These are phyloP conservation scores for Calonectris borealis DNA, from an alignment of 2,113 vertebrate genomes.

Conservation along the genomic window DNA sequence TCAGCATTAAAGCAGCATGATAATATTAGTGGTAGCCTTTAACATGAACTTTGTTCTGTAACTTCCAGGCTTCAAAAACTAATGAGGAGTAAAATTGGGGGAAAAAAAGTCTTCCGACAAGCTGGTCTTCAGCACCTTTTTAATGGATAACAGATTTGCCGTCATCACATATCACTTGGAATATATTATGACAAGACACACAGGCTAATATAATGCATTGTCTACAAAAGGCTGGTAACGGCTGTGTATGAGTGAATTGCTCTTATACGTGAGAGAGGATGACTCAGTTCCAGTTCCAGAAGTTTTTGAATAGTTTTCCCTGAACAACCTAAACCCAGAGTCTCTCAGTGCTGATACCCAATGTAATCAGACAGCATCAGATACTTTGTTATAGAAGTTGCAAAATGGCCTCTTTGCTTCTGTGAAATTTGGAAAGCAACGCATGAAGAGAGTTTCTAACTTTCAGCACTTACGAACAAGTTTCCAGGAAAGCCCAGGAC, in stretches of 20 bases:
- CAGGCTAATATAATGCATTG: background rate
- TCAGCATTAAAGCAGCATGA: slow-evolving; percentile 22
- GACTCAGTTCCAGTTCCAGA: background rate
- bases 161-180: slow-evolving; percentile 24
- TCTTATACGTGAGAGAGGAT: background rate
- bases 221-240: background rate
- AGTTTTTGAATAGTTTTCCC: background rate
- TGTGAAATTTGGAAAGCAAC: background rate
- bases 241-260: background rate
- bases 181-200: slow-evolving; percentile 36
- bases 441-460: background rate
- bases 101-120: background rate
- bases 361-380: background rate
- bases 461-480: background rate
- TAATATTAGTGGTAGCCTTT: slow-evolving; percentile 36
- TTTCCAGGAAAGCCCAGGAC: background rate
- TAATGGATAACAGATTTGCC: slow-evolving; percentile 57
- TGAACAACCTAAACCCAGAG: background rate
- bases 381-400: background rate
- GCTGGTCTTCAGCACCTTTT: slow-evolving; percentile 56
- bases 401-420: background rate
- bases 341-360: background rate
- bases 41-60: slow-evolving; percentile 39
- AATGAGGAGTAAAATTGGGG: slow-evolving; percentile 36
- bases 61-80: slow-evolving; percentile 53